A percentile compares a stretch with the other conserved stretches of the same genome.
Conservation (phyloP, 2,113 vertebrate species). For the Pterocles burchelli region DNA sequence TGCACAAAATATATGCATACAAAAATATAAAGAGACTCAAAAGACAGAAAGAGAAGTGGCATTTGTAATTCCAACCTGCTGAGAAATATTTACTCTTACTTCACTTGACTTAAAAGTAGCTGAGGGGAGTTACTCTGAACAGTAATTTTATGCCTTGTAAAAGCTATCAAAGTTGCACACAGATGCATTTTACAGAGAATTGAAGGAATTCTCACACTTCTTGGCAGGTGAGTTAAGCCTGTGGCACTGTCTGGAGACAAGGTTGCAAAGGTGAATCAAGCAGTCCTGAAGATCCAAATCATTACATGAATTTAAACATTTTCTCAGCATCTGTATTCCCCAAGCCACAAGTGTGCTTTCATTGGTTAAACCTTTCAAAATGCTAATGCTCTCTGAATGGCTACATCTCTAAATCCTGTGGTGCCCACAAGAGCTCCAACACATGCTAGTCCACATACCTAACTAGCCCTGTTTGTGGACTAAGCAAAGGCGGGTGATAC, state of each 20-base stretch:
- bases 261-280: conserved; percentile 58
- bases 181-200: conserved; percentile 61
- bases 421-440: background rate
- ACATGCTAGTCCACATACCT: background rate
- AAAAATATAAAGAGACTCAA: conserved; percentile 38
- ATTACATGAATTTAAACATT: conserved; percentile 62
- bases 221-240: conserved; percentile 65
- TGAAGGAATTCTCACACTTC: conserved; percentile 36
- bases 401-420: background rate
- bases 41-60: conserved; percentile 42
- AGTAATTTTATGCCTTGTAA: conserved; percentile 65
- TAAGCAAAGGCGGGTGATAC: background rate
- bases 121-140: conserved; percentile 54
- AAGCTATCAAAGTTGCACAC: conserved; percentile 62
- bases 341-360: conserved; percentile 43
- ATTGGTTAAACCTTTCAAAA: conserved; percentile 61
- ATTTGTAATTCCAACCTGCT: conserved; percentile 62
- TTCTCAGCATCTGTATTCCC: conserved; percentile 55
- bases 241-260: conserved; percentile 61
- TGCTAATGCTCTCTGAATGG: conserved; percentile 16
- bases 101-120: conserved; percentile 61
- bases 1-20: conserved; percentile 40
- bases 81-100: conserved; percentile 69
- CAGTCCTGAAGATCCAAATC: conserved; percentile 36
- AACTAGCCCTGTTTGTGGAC: background rate